Base-by-base conservation (phyloP, 2,797 vertebrate species). In the Acropternis orthonyx region DNA sequence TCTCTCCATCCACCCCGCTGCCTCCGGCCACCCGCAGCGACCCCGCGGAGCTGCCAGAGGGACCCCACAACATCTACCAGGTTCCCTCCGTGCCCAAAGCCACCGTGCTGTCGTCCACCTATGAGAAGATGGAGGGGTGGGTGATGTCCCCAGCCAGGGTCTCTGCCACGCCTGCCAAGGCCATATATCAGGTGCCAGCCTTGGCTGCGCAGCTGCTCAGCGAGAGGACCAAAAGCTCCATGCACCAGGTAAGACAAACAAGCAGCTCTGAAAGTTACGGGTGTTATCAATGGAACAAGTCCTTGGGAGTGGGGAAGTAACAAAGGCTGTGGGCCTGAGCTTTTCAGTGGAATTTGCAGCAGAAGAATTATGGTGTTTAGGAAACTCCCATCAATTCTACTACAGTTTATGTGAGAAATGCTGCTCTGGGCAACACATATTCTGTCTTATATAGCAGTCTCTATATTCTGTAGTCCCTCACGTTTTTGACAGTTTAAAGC, bases 71-170 rank as follows among this genome's bases (percentile, higher is more conserved):
- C 59, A 98, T 98, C 97, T 99, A 98, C 94, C 98, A 99, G 95
- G 98, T 97, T 72, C 98, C 99, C 3, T 97, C 96, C 1, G 10
- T 91, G 8, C 95, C 96, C 62, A 94, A 89, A 37, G 51, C 93
- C 7, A 10, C 92, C 1, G 10, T 4, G 15, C 88, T 28, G 14
- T 97, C 95, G 1, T 92, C 97, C 1, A 74, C 98, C 11, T 99
- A 99, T 1, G 98, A 99, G 95, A 86, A 95, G 32, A 99, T 99
- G 98, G 98, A 98, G 46, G 92, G 94, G 48, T 97, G 98, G 97
- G 98, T 98, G 18, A 98, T 97, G 30, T 94, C 97, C 5, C 97
- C 98, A 3, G 22, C 14, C 0, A 20, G 14, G 23, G 56, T 48
- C 54, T 63, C 62, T 46, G 34, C 81, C 20, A 67, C 26, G 1